Evolutionary conservation across 2,888 invertebrate species (phyloP).

Genomic region (Anoplius nigerrimus): DNA sequence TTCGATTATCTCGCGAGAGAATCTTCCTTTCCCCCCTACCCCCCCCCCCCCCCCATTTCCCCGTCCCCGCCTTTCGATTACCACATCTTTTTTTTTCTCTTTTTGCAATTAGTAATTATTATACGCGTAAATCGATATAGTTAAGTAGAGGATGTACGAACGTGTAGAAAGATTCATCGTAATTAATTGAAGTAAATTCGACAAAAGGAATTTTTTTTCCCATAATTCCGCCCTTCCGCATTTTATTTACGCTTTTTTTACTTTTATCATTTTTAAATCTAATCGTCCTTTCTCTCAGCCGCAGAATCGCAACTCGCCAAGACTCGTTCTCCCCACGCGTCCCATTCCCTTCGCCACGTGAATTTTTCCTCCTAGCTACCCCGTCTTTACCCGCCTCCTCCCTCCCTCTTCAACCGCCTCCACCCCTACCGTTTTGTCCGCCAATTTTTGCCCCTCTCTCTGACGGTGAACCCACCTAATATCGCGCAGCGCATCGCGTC

Average conservation of each 20-base stretch:
- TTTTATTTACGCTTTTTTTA: not conserved
- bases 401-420: too few relatives aligned
- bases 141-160: conserved; percentile 72
- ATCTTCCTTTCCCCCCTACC: too few relatives aligned
- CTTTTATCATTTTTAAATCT: not conserved
- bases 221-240: conserved; percentile 12
- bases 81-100: conserved; percentile 30
- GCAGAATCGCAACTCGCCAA: conserved; percentile 22
- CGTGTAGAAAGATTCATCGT: conserved; percentile 74
- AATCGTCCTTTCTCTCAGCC: too few relatives aligned
- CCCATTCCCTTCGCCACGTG: conserved; percentile 7
- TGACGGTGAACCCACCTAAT: too few relatives aligned
- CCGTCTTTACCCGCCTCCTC: too few relatives aligned
- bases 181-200: conserved; percentile 71
- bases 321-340: conserved; percentile 1
- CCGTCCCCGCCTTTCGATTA: too few relatives aligned
- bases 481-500: too few relatives aligned
- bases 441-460: too few relatives aligned
- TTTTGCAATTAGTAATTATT: conserved; percentile 46
- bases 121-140: conserved; percentile 62
- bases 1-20: conserved; percentile 44
- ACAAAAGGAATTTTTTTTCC: conserved; percentile 63
- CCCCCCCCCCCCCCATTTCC: conserved; percentile 23
- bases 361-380: conserved; percentile 12
- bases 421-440: too few relatives aligned